Percentiles rank a stretch among this genome's conserved stretches.
Evolutionary conservation across 2,888 invertebrate genomes (phyloP).

Genomic region (Sabatieria punctata): DNA sequence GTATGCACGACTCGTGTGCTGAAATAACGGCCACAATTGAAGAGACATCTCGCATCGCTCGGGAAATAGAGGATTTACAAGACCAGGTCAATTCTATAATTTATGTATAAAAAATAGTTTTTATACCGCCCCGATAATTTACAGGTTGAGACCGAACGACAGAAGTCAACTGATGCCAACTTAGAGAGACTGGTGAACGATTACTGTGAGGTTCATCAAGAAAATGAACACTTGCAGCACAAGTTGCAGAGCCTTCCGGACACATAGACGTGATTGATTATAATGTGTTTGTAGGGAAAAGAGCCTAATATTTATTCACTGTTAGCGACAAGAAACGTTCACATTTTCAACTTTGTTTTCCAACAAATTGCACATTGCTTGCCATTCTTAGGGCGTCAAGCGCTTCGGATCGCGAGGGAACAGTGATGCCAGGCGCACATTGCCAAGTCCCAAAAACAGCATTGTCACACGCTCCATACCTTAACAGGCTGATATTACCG

Average conservation of each 20-base stretch:
- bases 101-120: not conserved
- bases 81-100: slow-evolving; percentile 49
- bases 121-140: slow-evolving; percentile 10
- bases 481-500: no score
- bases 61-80: slow-evolving; percentile 75
- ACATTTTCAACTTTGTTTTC: no score
- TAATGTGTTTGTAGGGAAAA: no score
- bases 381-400: slow-evolving; percentile 74
- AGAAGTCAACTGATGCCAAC: slow-evolving; percentile 46
- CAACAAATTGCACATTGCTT: no score
- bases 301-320: no score
- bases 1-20: slow-evolving; percentile 57
- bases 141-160: slow-evolving; percentile 55
- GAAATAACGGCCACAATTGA: slow-evolving; percentile 53
- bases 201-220: slow-evolving; percentile 55
- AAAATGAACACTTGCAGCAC: no score
- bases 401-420: slow-evolving; percentile 97
- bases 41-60: slow-evolving; percentile 62
- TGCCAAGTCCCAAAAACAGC: slow-evolving; percentile 89
- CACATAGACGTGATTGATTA: no score
- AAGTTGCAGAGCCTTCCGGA: no score
- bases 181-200: slow-evolving; percentile 58
- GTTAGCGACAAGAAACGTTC: no score
- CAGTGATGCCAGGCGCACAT: slow-evolving; percentile 91
- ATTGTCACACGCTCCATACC: slow-evolving; percentile 94